Percentiles rank a stretch among this genome's conserved stretches.
These are phyloP conservation scores for Polyergus mexicanus DNA, from an alignment of 1,140 invertebrate species.

Conservation along the genomic window DNA sequence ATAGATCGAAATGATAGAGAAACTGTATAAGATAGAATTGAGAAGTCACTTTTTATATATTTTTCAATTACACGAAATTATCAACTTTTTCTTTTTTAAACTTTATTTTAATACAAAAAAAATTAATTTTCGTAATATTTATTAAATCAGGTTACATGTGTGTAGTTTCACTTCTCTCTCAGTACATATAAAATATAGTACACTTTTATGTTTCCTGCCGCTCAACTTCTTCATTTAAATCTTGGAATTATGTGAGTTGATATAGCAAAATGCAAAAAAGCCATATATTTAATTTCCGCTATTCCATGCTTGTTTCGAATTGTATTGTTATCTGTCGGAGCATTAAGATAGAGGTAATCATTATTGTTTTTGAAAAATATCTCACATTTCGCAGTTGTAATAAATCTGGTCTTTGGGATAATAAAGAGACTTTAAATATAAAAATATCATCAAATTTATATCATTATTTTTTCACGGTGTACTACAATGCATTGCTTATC, in stretches of 20 bases:
- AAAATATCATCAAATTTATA: neutral
- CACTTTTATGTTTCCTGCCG: too few species aligned
- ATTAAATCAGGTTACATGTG: neutral
- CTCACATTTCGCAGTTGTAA: neutral
- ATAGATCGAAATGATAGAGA: too few species aligned
- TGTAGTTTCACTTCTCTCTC: neutral
- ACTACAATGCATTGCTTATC: neutral
- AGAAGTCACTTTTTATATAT: too few species aligned
- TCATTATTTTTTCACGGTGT: neutral
- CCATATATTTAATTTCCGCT: neutral
- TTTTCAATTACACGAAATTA: too few species aligned
- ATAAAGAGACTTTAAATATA: neutral
- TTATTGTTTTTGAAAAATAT: slow-evolving; percentile 20
- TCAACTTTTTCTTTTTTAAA: too few species aligned
- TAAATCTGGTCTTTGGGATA: neutral
- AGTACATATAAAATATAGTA: too few species aligned
- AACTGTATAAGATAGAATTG: too few species aligned
- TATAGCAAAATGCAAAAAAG: neutral
- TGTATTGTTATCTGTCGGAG: neutral
- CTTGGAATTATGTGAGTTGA: neutral
- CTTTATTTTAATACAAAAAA: too few species aligned
- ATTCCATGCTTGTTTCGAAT: neutral
- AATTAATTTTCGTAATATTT: too few species aligned
- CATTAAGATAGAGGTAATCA: slow-evolving; percentile 1
- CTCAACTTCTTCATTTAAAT: too few species aligned